Percentiles rank a stretch among this genome's conserved stretches.
phyloP scores from a whole-genome alignment of 2,797 vertebrate genomes.

The Danionella dracula region DNA sequence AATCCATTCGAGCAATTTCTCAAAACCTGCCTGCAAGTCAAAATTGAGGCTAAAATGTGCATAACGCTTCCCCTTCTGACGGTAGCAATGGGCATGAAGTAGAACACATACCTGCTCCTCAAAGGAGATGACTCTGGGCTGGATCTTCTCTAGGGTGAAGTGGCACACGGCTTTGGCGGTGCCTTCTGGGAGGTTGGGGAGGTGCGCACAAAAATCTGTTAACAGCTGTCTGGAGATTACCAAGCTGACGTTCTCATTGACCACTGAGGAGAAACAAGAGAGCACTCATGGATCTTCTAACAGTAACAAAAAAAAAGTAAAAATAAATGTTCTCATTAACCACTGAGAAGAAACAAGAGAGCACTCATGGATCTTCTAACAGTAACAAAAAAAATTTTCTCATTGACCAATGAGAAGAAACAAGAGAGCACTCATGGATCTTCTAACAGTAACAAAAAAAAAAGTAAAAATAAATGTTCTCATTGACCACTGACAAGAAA shows the following conservation, averaged over 20 bases:
- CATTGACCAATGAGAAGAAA: constrained; percentile 85
- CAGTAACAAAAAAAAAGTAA: too few relatives aligned
- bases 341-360: too few relatives aligned
- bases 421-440: too few relatives aligned
- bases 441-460: too few relatives aligned
- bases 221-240: constrained; percentile 96
- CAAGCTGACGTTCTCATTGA: constrained; percentile 97
- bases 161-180: constrained; percentile 96
- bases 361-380: constrained; percentile 93
- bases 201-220: constrained; percentile 94
- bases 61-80: too few relatives aligned
- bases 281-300: too few relatives aligned
- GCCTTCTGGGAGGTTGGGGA: constrained; percentile 86
- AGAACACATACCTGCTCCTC: constrained; percentile 85
- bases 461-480: too few relatives aligned
- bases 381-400: constrained; percentile 97
- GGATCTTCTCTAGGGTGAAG: constrained; percentile 96
- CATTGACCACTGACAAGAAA: constrained; percentile 84
- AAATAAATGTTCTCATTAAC: too few relatives aligned
- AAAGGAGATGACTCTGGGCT: constrained; percentile 96
- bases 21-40: too few relatives aligned
- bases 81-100: too few relatives aligned
- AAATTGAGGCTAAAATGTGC: too few relatives aligned
- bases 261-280: constrained; percentile 70
- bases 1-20: too few relatives aligned